These are phyloP conservation scores for Phyllostomus discolor DNA, from an alignment of 2,113 vertebrate species.

Conservation along the genomic window DNA sequence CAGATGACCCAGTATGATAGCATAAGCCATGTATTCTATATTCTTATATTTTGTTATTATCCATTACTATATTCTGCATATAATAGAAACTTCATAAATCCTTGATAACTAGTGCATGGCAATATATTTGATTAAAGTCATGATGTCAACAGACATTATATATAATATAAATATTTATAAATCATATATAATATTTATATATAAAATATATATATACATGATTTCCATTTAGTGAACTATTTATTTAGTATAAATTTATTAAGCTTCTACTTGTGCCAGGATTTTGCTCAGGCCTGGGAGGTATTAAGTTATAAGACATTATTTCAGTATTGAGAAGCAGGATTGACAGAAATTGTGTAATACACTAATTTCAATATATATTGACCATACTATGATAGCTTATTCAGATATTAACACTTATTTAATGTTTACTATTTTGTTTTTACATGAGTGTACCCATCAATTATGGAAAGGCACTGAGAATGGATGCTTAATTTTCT, in stretches of 20 bases:
- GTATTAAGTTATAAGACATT: neutral
- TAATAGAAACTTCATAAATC: neutral
- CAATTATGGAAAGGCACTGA: neutral
- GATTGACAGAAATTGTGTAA: neutral
- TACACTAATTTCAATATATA: neutral
- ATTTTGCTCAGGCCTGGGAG: neutral
- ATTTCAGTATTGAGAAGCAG: neutral
- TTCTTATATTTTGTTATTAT: neutral
- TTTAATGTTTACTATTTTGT: neutral
- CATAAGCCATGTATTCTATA: neutral
- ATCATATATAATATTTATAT: neutral
- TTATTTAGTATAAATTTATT: neutral
- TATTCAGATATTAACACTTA: neutral
- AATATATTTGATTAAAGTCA: slow-evolving; percentile 10
- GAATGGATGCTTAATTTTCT: neutral
- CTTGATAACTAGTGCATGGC: neutral
- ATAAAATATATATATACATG: neutral
- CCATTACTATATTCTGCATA: neutral
- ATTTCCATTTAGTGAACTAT: neutral
- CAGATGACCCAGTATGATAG: neutral
- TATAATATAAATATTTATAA: neutral
- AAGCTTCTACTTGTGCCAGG: neutral
- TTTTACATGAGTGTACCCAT: neutral
- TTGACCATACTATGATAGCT: neutral
- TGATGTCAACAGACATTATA: neutral